Base-by-base conservation (phyloP, 2,888 invertebrate species). In the Anoplius nigerrimus region DNA sequence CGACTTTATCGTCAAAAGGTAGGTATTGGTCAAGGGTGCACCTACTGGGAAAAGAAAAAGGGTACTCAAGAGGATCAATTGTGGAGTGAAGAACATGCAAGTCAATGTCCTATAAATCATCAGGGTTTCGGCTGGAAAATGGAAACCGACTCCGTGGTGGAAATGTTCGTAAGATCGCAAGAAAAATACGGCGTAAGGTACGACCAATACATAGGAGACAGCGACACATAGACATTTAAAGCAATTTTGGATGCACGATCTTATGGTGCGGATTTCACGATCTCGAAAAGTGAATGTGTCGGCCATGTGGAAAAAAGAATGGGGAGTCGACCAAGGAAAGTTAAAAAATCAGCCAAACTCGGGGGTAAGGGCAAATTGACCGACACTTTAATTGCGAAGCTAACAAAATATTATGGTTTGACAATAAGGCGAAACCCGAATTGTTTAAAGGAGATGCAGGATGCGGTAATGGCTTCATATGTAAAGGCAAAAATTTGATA, bases 341-440 rank as follows among this genome's bases (percentile, higher is more conserved):
- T 16, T 6, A 66, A 68, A 45, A 61, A 68, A 48, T 20, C 18
- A 13, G 57, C 42, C 18, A 60, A 66, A 45, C 59, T 74, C n/a
- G 65, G 67, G 62, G 66, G 70, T 15, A 34, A 27, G 2, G 65
- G 60, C 21, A 74, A 76, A 58, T 65, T 83, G 20, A 76, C 75
- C 6, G 76, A 79, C 20, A 66, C 69, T 45, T n/a, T 75, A 2
- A 79, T 83, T 22, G 54, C 72, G 18, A 69, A 75, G 53, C 45
- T 83, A 20, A 79, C 80, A 34, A 64, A 43, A 13, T 84, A 71
- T 63, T 84, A 83, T 69, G 81, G 82, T 15, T 53, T 75, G 6
- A 80, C 80, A 6, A 82, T 82, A 59, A 62, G 80, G 22, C 55
- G 72, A 18, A 67, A 77, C 59, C 24, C 82, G 78, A 81, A 80